Evolutionary conservation across 1,140 invertebrate species (phyloP).

Genomic region (Stegodyphus dumicola): DNA sequence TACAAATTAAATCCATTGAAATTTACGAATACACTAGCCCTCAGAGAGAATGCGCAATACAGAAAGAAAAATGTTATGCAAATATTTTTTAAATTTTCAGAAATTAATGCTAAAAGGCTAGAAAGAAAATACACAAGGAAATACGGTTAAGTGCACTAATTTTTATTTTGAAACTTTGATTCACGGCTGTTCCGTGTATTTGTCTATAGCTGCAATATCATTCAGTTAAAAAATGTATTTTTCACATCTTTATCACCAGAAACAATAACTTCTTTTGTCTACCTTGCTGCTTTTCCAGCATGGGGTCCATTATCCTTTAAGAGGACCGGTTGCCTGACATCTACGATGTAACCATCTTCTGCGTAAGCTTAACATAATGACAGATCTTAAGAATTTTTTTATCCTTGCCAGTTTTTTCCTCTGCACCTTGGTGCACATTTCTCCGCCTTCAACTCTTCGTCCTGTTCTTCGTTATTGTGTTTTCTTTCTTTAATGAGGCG

Average conservation of each 20-base stretch:
- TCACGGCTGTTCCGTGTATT: no score
- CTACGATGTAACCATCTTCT: neutral
- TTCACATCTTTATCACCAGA: neutral
- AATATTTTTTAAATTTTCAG: no score
- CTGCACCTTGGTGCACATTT: slow-evolving; percentile 3
- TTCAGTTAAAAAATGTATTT: neutral
- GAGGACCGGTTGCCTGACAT: slow-evolving; percentile 45
- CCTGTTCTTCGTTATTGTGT: slow-evolving; percentile 3
- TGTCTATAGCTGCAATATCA: no score
- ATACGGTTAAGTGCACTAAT: no score
- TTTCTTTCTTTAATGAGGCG: slow-evolving; percentile 31
- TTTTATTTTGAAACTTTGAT: no score
- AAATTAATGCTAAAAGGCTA: no score
- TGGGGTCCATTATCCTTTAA: slow-evolving; percentile 18
- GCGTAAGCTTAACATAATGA: slow-evolving; percentile 31
- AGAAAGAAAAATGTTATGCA: no score
- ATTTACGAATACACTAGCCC: no score
- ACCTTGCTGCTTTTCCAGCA: neutral
- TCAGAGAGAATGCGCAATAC: no score
- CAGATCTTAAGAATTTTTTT: slow-evolving; percentile 18
- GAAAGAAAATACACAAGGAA: no score
- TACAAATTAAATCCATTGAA: no score
- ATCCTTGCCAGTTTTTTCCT: neutral
- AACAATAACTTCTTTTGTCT: slow-evolving; percentile 18
- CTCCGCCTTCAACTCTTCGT: neutral